These are phyloP conservation scores for Paguma larvata DNA, from an alignment of 2,797 vertebrate species.

Conservation along the genomic window DNA sequence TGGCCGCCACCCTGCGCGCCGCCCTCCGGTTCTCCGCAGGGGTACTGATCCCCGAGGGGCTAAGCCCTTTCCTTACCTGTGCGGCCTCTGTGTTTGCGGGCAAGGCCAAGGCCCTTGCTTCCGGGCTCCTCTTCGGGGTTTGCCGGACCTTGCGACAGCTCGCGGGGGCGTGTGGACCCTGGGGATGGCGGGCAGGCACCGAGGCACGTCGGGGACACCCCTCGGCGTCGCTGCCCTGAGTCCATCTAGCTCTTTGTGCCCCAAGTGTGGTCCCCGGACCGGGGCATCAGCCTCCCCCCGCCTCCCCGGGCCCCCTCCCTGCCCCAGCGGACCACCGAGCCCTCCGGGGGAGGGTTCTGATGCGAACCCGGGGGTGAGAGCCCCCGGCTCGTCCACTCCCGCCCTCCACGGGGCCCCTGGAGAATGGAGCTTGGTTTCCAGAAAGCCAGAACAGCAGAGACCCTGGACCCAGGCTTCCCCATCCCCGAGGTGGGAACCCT, in stretches of 20 bases:
- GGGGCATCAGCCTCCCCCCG: rapidly evolving
- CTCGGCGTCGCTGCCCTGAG: background rate
- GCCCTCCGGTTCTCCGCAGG: background rate
- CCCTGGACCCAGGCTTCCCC: rapidly evolving
- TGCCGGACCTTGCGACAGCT: background rate
- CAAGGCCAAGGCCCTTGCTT: no score
- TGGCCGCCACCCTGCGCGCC: background rate
- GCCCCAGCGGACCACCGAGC: background rate
- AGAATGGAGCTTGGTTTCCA: background rate
- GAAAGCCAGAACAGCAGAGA: background rate
- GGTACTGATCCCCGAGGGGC: background rate
- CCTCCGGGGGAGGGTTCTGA: no score
- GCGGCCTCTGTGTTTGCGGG: background rate
- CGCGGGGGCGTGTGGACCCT: rapidly evolving
- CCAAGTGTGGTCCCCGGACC: background rate
- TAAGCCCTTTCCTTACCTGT: rapidly evolving
- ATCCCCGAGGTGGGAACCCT: background rate
- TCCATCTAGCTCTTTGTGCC: background rate
- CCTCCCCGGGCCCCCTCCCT: background rate
- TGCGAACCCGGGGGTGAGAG: rapidly evolving
- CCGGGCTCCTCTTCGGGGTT: background rate
- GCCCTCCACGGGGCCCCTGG: no score
- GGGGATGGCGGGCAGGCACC: rapidly evolving
- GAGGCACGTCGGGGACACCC: rapidly evolving
- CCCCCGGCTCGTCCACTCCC: rapidly evolving